A percentile compares a stretch with the other conserved stretches of the same genome.
Conservation (phyloP, 2,888 invertebrate genomes). For the Sericinus montela region DNA sequence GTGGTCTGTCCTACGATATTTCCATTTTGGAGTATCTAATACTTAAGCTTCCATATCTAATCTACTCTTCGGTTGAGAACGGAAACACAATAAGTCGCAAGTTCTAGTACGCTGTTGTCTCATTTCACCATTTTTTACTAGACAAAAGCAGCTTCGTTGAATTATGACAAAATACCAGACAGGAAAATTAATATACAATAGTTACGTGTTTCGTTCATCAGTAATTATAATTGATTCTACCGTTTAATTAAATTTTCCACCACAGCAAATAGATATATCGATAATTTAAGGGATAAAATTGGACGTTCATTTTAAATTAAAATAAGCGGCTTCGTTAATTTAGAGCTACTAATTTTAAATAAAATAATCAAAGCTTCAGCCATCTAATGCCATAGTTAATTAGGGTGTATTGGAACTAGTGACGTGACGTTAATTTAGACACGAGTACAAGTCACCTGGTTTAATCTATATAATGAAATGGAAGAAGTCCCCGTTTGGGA, state of each 20-base stretch:
- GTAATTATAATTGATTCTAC: conserved; percentile 20
- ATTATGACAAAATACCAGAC: conserved; percentile 8
- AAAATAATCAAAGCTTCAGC: conserved; percentile 42
- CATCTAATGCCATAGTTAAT: conserved; percentile 64
- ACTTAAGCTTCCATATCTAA: no score
- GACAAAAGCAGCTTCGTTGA: no score
- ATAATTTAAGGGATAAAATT: conserved; percentile 48
- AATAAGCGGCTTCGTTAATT: conserved; percentile 48
- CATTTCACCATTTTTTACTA: no score
- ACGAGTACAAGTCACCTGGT: conserved; percentile 1
- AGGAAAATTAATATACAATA: conserved; percentile 14
- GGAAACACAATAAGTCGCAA: no score
- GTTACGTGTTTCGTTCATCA: conserved; percentile 16
- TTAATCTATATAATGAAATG: conserved; percentile 16
- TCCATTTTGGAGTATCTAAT: no score
- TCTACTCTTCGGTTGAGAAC: no score
- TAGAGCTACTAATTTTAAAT: conserved; percentile 50
- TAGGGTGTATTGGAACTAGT: conserved; percentile 53
- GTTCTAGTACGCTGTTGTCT: no score
- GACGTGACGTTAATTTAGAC: neutral
- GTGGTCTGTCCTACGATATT: no score
- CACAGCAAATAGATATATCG: conserved; percentile 45
- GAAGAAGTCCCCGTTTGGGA: conserved; percentile 1
- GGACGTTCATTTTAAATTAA: conserved; percentile 47
- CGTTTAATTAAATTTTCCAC: conserved; percentile 37